Evolutionary conservation across 1,140 invertebrate genomes (phyloP).

Genomic region (Neuroterus valhalla): DNA sequence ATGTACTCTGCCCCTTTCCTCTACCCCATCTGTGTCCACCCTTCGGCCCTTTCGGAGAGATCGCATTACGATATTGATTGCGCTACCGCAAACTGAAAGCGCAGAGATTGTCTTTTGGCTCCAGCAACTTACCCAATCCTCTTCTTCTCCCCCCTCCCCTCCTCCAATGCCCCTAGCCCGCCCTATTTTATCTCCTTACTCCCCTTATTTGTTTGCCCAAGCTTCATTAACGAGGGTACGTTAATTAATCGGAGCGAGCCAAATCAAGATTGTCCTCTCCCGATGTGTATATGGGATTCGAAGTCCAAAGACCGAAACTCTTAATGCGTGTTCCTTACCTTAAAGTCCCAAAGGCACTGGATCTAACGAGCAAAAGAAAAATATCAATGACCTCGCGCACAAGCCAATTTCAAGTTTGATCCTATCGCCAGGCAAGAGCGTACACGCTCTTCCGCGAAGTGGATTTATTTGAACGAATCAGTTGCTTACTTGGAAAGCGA

Average conservation of each 20-base stretch:
- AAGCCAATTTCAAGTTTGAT: neutral
- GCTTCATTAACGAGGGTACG: constrained; percentile 57
- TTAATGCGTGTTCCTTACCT: neutral
- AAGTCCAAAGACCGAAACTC: neutral
- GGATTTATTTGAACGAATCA: neutral
- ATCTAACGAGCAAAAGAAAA: constrained; percentile 1
- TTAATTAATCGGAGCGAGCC: constrained; percentile 59
- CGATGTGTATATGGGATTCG: neutral
- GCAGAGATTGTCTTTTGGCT: neutral
- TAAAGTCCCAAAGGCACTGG: neutral
- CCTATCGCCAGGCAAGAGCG: neutral
- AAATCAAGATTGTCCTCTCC: constrained; percentile 50
- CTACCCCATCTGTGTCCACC: constrained; percentile 7
- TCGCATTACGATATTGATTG: constrained; percentile 60
- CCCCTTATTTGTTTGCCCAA: constrained; percentile 42
- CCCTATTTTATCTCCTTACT: neutral
- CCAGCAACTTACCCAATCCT: constrained; percentile 9
- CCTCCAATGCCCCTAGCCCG: neutral
- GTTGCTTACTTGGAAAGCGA: too few relatives aligned
- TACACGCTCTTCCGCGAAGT: neutral
- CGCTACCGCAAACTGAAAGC: constrained; percentile 9
- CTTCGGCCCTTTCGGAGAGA: constrained; percentile 46
- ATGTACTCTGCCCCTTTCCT: neutral
- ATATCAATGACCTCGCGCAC: neutral
- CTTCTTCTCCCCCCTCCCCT: neutral